Evolutionary conservation across 2,113 vertebrate genomes (phyloP).

Genomic region (Pangasianodon gigas): DNA sequence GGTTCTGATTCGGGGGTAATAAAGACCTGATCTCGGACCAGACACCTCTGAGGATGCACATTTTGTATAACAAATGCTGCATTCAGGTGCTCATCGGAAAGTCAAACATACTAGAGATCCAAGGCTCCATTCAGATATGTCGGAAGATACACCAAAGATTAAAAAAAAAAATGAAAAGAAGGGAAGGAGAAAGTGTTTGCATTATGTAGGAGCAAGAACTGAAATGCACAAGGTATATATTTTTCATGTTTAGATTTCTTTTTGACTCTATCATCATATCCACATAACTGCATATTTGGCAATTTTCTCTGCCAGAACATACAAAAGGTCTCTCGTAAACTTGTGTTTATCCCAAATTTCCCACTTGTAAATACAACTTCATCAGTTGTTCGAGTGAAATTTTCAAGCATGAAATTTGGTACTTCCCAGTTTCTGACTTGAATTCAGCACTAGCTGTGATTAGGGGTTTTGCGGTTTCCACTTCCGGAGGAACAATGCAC

Average conservation of each 20-base stretch:
- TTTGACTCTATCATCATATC: background rate
- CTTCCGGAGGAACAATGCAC: background rate
- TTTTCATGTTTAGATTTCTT: background rate
- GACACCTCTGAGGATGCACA: background rate
- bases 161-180: background rate
- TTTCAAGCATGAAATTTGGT: background rate
- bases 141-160: background rate
- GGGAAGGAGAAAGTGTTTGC: background rate
- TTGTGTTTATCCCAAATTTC: background rate
- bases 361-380: background rate
- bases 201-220: background rate
- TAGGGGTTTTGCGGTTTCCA: background rate
- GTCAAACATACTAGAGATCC: background rate
- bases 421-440: background rate
- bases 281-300: background rate
- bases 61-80: conserved; percentile 3
- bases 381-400: background rate
- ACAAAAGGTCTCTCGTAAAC: background rate
- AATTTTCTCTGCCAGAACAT: background rate
- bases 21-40: conserved; percentile 11
- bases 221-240: background rate
- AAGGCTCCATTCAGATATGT: background rate
- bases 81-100: background rate
- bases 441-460: background rate
- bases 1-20: background rate